Conservation (phyloP, 2,113 vertebrate genomes). For the Phalacrocorax aristotelis region DNA sequence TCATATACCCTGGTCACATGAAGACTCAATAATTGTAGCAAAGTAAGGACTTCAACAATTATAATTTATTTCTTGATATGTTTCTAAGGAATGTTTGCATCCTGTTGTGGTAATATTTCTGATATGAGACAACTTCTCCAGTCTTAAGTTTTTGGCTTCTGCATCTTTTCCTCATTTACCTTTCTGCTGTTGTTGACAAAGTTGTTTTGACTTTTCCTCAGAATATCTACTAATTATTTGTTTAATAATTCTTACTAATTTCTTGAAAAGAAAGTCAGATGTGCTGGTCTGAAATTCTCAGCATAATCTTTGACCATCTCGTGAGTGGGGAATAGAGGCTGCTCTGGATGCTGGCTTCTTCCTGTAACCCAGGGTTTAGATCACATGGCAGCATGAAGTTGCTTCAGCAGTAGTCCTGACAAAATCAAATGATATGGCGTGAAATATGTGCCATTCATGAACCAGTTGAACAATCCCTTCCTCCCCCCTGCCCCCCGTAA, state of each 20-base stretch:
- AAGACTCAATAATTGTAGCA: slow-evolving; percentile 84
- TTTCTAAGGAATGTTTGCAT: not conserved
- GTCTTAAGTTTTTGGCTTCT: not conserved
- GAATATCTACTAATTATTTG: not conserved
- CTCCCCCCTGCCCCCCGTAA: fast-evolving
- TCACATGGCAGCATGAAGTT: not conserved
- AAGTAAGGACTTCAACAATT: slow-evolving; percentile 75
- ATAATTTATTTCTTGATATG: not conserved
- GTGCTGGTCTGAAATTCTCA: not conserved
- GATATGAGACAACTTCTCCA: not conserved
- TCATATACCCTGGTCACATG: slow-evolving; percentile 89
- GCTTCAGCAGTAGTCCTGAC: not conserved
- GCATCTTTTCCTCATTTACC: not conserved
- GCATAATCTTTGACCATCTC: not conserved
- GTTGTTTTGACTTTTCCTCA: not conserved
- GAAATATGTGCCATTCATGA: not conserved
- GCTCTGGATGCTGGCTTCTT: not conserved
- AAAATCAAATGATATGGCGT: not conserved
- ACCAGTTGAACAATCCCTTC: not conserved
- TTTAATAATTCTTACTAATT: not conserved
- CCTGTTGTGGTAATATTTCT: not conserved
- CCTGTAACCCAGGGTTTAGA: not conserved
- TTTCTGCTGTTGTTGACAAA: not conserved
- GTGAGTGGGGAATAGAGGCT: not conserved
- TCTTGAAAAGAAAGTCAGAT: not conserved